Base-by-base conservation (phyloP, 2,888 invertebrate genomes). In the Rhagonycha lutea region DNA sequence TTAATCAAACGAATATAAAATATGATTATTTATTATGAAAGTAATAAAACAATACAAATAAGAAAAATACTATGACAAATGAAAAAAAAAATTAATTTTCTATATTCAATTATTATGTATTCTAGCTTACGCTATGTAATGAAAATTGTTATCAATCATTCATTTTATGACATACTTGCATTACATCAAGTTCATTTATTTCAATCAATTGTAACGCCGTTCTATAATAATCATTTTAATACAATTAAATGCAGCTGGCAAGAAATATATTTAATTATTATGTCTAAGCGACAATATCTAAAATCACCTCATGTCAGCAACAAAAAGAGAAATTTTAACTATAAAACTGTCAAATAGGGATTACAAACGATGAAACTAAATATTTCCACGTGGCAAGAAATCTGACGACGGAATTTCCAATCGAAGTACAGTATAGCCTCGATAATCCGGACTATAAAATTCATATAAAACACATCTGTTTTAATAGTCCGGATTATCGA, bases 121-220 rank as follows among this genome's bases (percentile, higher is more conserved):
- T n/a, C 47, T n/a, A 47, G n/a, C 47, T 47, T 47, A 47, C n/a
- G 47, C n/a, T 47, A 47, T 47, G n/a, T 47, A 47, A 47, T n/a
- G 47, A 47, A 72, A 72, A 61, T 61, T 61, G 29, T 72, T 72
- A 72, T 72, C 72, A 72, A 72, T 72, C 72, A 72, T 72, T n/a
- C 23, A 14, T 10, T 14, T 18, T 11, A 23, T 61, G 68, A 68
- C 68, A 32, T 32, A 32, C 68, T 18, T 32, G 32, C 32, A 68
- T 32, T 18, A 18, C 11, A 18, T 18, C 32, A 18, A 24, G 63
- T 65, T 18, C 63, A 65, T 63, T 71, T 71, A 14, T 65, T 71
- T 71, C 29, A 12, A 71, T 65, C 63, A 65, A 65, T 24, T 24
- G 63, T 26, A 47, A 47, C 2, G 47, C 4, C n/a, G n/a, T 47